A percentile compares a stretch with the other conserved stretches of the same genome.
Conservation (phyloP, 2,888 invertebrate genomes). For the Torymus tubicola region DNA sequence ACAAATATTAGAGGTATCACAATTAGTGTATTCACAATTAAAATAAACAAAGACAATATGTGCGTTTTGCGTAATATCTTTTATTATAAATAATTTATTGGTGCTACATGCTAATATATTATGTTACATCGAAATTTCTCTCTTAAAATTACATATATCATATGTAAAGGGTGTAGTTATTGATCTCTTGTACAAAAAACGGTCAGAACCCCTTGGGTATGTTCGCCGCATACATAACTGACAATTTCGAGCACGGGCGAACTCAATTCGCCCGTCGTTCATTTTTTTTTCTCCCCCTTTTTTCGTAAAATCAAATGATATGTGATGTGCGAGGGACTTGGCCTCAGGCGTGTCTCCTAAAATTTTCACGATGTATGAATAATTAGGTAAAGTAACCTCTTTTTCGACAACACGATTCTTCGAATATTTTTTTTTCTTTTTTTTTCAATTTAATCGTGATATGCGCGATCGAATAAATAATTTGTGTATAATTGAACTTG, state of each 20-base stretch:
- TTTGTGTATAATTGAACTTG: background rate
- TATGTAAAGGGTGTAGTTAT: conserved; percentile 28
- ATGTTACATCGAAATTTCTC: conserved; percentile 43
- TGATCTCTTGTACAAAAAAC: conserved; percentile 42
- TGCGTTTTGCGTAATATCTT: conserved; percentile 14
- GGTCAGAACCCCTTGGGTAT: background rate
- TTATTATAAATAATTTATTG: conserved; percentile 51
- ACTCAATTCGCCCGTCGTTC: too few relatives aligned
- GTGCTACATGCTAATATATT: conserved; percentile 41
- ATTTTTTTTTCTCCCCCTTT: too few relatives aligned
- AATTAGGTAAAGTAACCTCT: too few relatives aligned
- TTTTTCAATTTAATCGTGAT: background rate
- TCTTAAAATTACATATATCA: conserved; percentile 16
- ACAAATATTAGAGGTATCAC: too few relatives aligned
- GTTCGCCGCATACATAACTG: too few relatives aligned
- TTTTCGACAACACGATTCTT: background rate
- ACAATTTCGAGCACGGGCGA: too few relatives aligned
- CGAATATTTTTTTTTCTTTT: background rate
- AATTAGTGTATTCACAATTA: too few relatives aligned
- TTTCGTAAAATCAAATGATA: background rate
- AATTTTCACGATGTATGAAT: too few relatives aligned
- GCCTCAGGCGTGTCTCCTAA: too few relatives aligned
- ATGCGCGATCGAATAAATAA: conserved; percentile 6
- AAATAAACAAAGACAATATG: background rate
- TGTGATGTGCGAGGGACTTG: too few relatives aligned